Evolutionary conservation across 2,113 vertebrate species (phyloP).

Genomic region (Columba janthina): DNA sequence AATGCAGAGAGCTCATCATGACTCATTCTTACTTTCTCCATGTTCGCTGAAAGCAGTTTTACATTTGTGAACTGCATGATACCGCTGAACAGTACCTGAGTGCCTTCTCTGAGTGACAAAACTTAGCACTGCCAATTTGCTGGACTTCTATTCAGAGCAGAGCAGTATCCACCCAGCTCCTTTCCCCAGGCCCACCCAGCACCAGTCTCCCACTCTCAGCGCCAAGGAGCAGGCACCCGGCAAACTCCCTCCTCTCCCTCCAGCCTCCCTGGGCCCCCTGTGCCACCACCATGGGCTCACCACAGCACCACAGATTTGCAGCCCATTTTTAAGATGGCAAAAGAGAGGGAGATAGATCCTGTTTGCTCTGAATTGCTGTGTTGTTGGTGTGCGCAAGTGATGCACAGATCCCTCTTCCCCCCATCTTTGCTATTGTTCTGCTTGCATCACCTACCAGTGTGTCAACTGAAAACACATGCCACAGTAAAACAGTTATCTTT

Average conservation of each 20-base stretch:
- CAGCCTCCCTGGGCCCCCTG: not conserved
- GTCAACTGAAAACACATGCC: not conserved
- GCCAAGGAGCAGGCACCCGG: not conserved
- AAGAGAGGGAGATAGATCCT: not conserved
- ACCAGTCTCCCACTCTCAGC: not conserved
- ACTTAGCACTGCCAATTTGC: not conserved
- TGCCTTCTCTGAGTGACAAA: slow-evolving; percentile 35
- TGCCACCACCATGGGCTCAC: not conserved
- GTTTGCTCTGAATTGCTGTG: not conserved
- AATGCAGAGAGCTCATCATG: slow-evolving; percentile 56
- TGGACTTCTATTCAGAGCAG: not conserved
- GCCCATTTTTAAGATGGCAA: not conserved
- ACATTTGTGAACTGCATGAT: slow-evolving; percentile 22
- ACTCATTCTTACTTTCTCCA: slow-evolving; percentile 34
- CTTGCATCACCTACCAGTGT: not conserved
- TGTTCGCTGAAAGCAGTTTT: slow-evolving; percentile 47
- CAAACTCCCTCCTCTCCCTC: rapidly evolving
- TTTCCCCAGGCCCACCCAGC: not conserved
- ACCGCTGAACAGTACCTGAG: not conserved
- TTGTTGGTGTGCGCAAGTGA: not conserved
- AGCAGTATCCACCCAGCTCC: not conserved
- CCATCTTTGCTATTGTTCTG: not conserved
- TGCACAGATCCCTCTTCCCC: not conserved
- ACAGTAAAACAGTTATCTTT: not conserved
- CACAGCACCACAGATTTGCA: not conserved